Evolutionary conservation across 2,888 invertebrate species (phyloP).

Genomic region (Periphyllus acericola): DNA sequence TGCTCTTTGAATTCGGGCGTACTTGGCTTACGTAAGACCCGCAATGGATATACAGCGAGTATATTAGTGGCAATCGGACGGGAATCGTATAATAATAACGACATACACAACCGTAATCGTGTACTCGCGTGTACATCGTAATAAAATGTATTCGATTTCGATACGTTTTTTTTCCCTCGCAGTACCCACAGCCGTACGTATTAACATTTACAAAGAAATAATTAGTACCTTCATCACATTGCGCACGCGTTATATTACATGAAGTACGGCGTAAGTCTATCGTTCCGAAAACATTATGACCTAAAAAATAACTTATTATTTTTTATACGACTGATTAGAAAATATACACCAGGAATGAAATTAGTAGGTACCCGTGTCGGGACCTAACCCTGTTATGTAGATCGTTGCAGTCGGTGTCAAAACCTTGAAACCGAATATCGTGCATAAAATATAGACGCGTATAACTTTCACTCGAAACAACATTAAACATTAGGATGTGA

Average conservation of each 20-base stretch:
- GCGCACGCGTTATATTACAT: background rate
- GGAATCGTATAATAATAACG: too few relatives aligned
- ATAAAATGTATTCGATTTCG: too few relatives aligned
- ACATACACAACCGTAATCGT: too few relatives aligned
- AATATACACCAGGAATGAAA: background rate
- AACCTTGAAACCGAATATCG: slow-evolving; percentile 25
- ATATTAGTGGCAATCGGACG: too few relatives aligned
- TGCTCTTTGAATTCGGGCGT: too few relatives aligned
- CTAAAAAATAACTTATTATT: background rate
- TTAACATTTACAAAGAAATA: background rate
- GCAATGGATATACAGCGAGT: background rate
- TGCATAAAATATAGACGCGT: background rate
- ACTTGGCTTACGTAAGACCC: too few relatives aligned
- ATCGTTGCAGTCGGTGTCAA: background rate
- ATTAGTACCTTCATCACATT: background rate
- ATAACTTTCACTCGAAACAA: slow-evolving; percentile 27
- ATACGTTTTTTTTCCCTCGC: background rate
- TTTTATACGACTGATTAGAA: background rate
- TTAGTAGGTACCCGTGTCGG: background rate
- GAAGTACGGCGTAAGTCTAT: background rate
- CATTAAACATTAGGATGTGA: background rate
- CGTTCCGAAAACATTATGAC: background rate
- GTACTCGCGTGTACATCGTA: too few relatives aligned
- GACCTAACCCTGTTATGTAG: background rate
- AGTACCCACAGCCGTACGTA: background rate